Percentiles rank a stretch among this genome's conserved stretches.
Conservation (phyloP, 2,888 invertebrate genomes). For the Uloborus plumipes region DNA sequence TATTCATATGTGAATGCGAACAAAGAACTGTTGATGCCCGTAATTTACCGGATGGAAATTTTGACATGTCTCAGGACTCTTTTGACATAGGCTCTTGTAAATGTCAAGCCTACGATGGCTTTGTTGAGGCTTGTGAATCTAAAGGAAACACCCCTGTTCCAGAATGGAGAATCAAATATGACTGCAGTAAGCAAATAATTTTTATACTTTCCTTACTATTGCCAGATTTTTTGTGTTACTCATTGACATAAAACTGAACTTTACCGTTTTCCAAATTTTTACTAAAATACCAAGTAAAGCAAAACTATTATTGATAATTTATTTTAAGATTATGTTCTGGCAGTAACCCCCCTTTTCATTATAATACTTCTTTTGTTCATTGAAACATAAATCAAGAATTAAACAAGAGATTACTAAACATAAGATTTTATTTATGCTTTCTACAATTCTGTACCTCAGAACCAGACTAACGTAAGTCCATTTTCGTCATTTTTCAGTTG, state of each 20-base stretch:
- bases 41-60: constrained; percentile 55
- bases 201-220: constrained; percentile 20
- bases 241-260: neutral
- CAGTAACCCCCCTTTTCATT: too few relatives aligned
- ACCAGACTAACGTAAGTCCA: too few relatives aligned
- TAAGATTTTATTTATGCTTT: too few relatives aligned
- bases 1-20: constrained; percentile 82
- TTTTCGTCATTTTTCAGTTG: too few relatives aligned
- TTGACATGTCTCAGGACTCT: constrained; percentile 34
- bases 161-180: constrained; percentile 70
- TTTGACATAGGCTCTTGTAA: constrained; percentile 75
- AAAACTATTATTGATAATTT: too few relatives aligned
- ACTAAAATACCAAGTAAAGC: too few relatives aligned
- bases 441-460: too few relatives aligned
- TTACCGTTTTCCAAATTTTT: neutral
- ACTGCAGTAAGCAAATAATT: constrained; percentile 67
- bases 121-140: constrained; percentile 82
- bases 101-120: constrained; percentile 79
- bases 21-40: constrained; percentile 69
- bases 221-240: neutral
- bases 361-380: too few relatives aligned
- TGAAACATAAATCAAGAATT: too few relatives aligned
- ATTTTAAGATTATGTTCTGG: too few relatives aligned
- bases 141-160: constrained; percentile 78
- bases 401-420: too few relatives aligned